Evolutionary conservation across 2,113 vertebrate species (phyloP).

Genomic region (Marmota monax): DNA sequence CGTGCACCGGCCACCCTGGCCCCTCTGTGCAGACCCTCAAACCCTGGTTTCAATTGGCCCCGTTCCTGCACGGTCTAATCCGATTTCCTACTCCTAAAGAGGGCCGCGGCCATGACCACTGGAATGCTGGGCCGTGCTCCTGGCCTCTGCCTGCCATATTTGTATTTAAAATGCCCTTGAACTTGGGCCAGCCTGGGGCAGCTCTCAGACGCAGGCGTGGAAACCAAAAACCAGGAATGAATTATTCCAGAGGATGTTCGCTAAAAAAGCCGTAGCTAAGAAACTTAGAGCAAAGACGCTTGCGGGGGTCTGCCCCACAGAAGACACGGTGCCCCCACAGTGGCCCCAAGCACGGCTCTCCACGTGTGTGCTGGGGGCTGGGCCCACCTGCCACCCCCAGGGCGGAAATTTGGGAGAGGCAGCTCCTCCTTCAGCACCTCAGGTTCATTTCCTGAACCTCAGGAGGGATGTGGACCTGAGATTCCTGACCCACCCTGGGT

Average conservation of each 20-base stretch:
- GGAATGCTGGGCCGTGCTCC: background rate
- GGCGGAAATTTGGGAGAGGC: accelerated
- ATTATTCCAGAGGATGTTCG: background rate
- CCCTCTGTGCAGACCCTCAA: background rate
- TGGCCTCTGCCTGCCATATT: constrained; percentile 31
- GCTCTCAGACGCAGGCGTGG: background rate
- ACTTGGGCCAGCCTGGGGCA: constrained; percentile 33
- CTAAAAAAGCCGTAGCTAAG: background rate
- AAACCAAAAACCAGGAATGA: background rate
- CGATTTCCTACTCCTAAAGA: constrained; percentile 63
- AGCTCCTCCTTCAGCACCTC: accelerated
- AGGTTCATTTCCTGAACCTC: background rate
- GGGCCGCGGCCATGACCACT: background rate
- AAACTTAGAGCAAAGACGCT: constrained; percentile 64
- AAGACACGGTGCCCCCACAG: accelerated
- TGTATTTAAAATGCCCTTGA: constrained; percentile 63
- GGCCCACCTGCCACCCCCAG: background rate
- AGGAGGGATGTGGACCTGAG: accelerated
- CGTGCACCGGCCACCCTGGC: background rate
- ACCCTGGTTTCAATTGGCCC: constrained; percentile 66
- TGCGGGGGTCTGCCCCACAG: background rate
- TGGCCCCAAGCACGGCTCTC: accelerated
- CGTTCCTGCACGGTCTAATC: constrained; percentile 60
- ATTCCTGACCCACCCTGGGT: background rate
- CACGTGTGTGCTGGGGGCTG: accelerated